Evolutionary conservation across 2,888 invertebrate genomes (phyloP), one percentile per base, ranked within the genome.

Genomic region (Hylaea fasciaria): DNA sequence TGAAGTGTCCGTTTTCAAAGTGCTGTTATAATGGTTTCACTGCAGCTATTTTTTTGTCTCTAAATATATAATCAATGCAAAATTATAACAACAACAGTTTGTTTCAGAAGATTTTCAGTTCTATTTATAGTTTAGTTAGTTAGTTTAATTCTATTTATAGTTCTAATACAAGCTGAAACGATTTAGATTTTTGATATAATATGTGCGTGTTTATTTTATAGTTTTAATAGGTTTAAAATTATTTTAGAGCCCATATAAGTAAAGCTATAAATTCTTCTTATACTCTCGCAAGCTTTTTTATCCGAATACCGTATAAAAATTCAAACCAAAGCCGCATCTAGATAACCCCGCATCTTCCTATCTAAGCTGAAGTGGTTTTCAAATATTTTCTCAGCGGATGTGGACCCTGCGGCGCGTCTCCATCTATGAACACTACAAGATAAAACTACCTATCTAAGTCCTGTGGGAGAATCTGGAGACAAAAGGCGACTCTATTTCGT

Each of bases 371-470:
- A 69, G 65, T 53, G 58, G 51, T 40, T 62, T 62, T 60, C 65
- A 69, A 65, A 67, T 69, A 62, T 69, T 69, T 67, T 66, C 51
- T 32, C 47, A 53, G 50, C 41, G 13, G 44, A 55, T 60, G 50
- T 51, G 40, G 17, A 40, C 41, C 61, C 56, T 8, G 47, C 14
- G 61, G 61, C 61, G 9, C 39, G 49, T 46, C 9, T 29, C 10
- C 3, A 35, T 53, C 59, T 60, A 28, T 47, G 51, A 56, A 48
- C 5, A 22, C 3, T 22, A 2, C 22, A 22, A 22, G 22, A 22
- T 22, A 22, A 22, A 22, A 22, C 22, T 22, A 22, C 22, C 22
- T 22, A 22, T 22, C 22, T 22, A 22, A 3, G 64, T 64, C 62
- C 56, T 53, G 16, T 10, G 49, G 59, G 45, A 56, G n/a, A 48